Base-by-base conservation (phyloP, 2,113 vertebrate genomes). In the Heloderma charlesbogerti region DNA sequence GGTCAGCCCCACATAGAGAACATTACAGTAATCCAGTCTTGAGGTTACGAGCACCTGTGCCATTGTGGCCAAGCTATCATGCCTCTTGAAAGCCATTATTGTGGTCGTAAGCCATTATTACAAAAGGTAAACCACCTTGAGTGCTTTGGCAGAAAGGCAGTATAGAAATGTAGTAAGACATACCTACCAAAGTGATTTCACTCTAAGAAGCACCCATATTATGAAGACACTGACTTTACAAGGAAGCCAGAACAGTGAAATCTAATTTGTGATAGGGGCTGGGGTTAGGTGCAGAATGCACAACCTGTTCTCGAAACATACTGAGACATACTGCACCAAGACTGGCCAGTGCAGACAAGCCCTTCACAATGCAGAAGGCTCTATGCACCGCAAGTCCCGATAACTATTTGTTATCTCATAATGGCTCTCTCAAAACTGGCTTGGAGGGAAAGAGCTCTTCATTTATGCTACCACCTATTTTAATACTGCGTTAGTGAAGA, bases 341-440 rank as follows among this genome's bases (percentile, higher is more conserved):
- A 16, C 2, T 4, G 25, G 27, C 6, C 29, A 25, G 22, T 54
- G 45, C 60, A 57, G 15, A 15, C 43, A 54, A 13, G 25, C 13
- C 3, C 29, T 45, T 3, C n/a, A n/a, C n/a, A n/a, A 10, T 66
- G 40, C 87, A 25, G 79, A n/a, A 57, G 67, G 37, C 6, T 15
- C 1, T 13, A 4, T 25, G 54, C 34, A 6, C 54, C 22, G 51
- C 69, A 31, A 45, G 29, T 43, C 43, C 43, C 25, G 0, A 1
- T 16, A 40, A 45, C 34, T 57, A 84, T 90, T 66, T 4, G 27
- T 4, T 80, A 79, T 4, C 71, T 81, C 51, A 43, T 5, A 81
- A 60, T 51, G 22, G 40, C 69, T 20, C 31, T 13, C 71, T 84
- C 69, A 93, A 66, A 85, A 89, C 89, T 88, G 89, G 78, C 60